A percentile compares a stretch with the other conserved stretches of the same genome.
These are phyloP conservation scores for Orcinus orca DNA, from an alignment of 2,113 vertebrate genomes.

Conservation along the genomic window DNA sequence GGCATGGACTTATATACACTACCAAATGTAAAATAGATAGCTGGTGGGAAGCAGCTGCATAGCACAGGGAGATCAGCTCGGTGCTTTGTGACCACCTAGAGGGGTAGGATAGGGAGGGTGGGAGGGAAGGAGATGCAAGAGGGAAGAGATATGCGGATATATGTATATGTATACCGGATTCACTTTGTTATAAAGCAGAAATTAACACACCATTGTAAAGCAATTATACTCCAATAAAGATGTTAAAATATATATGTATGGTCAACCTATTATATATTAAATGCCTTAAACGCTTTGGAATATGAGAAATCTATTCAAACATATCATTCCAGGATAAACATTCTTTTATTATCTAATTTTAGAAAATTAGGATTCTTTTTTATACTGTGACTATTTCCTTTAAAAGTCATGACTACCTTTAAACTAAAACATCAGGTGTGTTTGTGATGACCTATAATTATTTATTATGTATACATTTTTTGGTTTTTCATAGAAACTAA, in stretches of 20 bases:
- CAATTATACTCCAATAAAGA: no score
- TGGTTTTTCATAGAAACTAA: background rate
- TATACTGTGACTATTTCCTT: background rate
- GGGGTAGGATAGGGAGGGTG: no score
- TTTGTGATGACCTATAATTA: background rate
- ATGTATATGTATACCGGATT: no score
- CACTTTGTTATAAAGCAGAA: no score
- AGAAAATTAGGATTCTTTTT: constrained; percentile 3
- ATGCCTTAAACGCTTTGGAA: background rate
- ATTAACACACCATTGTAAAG: no score
- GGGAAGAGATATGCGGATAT: no score
- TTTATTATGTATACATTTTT: background rate
- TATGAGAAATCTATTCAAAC: background rate
- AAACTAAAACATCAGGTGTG: background rate
- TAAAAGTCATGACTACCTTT: constrained; percentile 13
- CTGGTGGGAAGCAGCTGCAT: no score
- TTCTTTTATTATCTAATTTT: background rate
- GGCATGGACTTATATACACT: no score
- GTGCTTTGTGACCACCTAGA: no score
- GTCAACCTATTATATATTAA: background rate
- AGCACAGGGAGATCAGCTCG: no score
- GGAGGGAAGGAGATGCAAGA: no score
- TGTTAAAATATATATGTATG: background rate
- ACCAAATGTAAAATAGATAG: no score
- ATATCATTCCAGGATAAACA: background rate